Evolutionary conservation across 2,888 invertebrate species (phyloP).

Genomic region (Boloria selene): DNA sequence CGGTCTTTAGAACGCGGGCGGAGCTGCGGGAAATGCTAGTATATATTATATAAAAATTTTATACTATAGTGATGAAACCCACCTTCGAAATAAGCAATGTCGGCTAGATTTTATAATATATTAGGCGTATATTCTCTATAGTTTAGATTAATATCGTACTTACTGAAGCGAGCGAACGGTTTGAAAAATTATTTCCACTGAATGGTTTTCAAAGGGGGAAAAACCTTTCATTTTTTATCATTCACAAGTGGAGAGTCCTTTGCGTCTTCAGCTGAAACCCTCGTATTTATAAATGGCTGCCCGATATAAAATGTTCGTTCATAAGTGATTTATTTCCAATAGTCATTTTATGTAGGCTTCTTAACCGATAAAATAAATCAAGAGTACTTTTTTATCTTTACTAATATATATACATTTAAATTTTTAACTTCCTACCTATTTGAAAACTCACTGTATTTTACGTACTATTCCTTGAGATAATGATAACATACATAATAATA

Average conservation of each 20-base stretch:
- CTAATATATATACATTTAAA: too few species aligned
- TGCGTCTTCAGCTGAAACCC: constrained; percentile 11
- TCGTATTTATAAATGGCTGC: neutral
- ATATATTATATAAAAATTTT: too few species aligned
- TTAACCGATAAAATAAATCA: neutral
- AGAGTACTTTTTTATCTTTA: too few species aligned
- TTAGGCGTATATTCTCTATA: neutral
- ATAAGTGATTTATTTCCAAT: constrained; percentile 15
- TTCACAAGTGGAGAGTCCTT: constrained; percentile 13
- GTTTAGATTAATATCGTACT: constrained; percentile 11
- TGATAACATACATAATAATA: too few species aligned
- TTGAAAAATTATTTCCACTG: constrained; percentile 20
- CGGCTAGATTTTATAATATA: too few species aligned
- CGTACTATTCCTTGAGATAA: too few species aligned
- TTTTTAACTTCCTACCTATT: too few species aligned
- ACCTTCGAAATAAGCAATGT: too few species aligned
- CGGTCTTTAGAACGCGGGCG: too few species aligned
- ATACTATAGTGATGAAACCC: too few species aligned
- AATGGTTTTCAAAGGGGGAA: constrained; percentile 14
- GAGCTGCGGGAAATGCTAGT: too few species aligned
- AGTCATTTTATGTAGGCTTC: constrained; percentile 1
- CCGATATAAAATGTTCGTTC: constrained; percentile 11
- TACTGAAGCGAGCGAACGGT: constrained; percentile 10
- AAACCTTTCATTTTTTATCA: constrained; percentile 18
- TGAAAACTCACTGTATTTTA: too few species aligned